Percentiles rank a stretch among this genome's conserved stretches.
phyloP scores from a whole-genome alignment of 2,797 vertebrate genomes.

The Lagodon rhomboides region DNA sequence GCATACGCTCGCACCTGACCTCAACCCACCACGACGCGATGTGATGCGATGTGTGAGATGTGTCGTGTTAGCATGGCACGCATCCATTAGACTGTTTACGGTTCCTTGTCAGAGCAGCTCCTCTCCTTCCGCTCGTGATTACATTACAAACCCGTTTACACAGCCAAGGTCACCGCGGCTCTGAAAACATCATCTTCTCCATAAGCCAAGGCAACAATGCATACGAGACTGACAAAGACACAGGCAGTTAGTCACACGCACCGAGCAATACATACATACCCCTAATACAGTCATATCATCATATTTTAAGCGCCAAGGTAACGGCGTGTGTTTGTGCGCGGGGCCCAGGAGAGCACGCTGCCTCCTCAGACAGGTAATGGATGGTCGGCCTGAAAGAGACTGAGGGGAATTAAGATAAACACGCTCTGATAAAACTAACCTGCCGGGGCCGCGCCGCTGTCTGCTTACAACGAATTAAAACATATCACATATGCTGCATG shows the following conservation, averaged over 20 bases:
- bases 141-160: constrained; percentile 77
- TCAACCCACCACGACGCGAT: constrained; percentile 4
- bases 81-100: constrained; percentile 79
- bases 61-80: constrained; percentile 76
- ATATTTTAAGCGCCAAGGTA: constrained; percentile 72
- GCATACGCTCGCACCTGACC: constrained; percentile 42
- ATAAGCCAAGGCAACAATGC: constrained; percentile 76
- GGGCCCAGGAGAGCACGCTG: constrained; percentile 70
- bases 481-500: constrained; percentile 68
- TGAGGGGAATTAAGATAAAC: constrained; percentile 85
- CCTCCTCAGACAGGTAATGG: constrained; percentile 83
- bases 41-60: constrained; percentile 50
- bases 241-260: constrained; percentile 69
- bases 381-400: constrained; percentile 79
- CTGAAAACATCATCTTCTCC: constrained; percentile 79
- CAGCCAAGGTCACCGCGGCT: constrained; percentile 78
- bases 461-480: constrained; percentile 81
- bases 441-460: constrained; percentile 63
- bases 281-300: constrained; percentile 64
- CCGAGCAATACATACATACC: constrained; percentile 62
- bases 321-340: constrained; percentile 52
- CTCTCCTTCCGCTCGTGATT: constrained; percentile 71
- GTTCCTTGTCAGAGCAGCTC: constrained; percentile 70
- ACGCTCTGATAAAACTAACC: constrained; percentile 78
- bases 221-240: constrained; percentile 64